Conservation (phyloP, 2,888 invertebrate species). For the Bhutanitis thaidina region DNA sequence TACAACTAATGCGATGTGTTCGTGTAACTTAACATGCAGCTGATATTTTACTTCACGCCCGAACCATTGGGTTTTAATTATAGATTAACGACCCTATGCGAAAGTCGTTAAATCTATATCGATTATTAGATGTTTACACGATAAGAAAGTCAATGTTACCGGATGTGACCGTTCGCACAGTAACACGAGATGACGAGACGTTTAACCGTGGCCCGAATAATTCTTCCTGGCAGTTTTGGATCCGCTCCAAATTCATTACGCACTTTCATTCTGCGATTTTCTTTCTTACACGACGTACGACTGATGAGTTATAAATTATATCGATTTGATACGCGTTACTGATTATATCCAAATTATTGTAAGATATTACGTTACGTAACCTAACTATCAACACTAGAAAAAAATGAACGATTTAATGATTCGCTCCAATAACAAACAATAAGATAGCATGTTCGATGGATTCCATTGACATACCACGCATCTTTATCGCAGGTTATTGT, state of each 20-base stretch:
- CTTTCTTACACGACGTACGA: slow-evolving; percentile 9
- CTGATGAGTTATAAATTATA: not conserved
- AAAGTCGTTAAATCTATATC: slow-evolving; percentile 51
- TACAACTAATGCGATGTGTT: no score
- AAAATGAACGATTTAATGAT: slow-evolving; percentile 30
- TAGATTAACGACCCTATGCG: slow-evolving; percentile 36
- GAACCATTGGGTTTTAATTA: slow-evolving; percentile 18
- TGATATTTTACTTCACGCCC: slow-evolving; percentile 1
- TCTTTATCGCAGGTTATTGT: slow-evolving; percentile 71
- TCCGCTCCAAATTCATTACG: slow-evolving; percentile 57
- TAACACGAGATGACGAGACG: slow-evolving; percentile 63
- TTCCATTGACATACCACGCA: slow-evolving; percentile 51
- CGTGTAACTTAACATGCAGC: not conserved
- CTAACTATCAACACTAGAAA: slow-evolving; percentile 19
- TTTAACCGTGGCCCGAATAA: slow-evolving; percentile 73
- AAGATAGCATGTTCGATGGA: slow-evolving; percentile 45
- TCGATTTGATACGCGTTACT: not conserved
- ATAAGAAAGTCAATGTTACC: slow-evolving; percentile 76
- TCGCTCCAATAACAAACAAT: slow-evolving; percentile 41
- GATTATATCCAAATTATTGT: not conserved
- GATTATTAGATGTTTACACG: slow-evolving; percentile 56
- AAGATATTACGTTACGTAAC: slow-evolving; percentile 38
- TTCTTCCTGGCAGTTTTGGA: slow-evolving; percentile 62
- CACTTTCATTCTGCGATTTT: slow-evolving; percentile 51
- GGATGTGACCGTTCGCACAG: slow-evolving; percentile 60